These are phyloP conservation scores for Melopsittacus undulatus DNA, from an alignment of 2,797 vertebrate species.

Conservation along the genomic window DNA sequence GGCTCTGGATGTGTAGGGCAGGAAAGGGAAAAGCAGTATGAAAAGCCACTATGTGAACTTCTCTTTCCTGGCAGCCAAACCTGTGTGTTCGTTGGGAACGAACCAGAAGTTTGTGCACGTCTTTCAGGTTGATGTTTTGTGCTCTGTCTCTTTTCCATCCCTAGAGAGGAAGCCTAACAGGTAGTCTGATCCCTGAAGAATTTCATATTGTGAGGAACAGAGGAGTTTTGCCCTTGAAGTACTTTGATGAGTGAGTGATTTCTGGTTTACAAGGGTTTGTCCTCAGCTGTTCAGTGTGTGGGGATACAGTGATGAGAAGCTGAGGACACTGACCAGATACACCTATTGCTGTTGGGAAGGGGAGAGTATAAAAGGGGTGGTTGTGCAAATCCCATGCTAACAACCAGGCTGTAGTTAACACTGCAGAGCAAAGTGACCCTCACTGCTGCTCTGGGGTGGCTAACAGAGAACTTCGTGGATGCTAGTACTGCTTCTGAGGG, in stretches of 20 bases:
- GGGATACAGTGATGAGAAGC: background rate
- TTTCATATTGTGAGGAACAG: conserved; percentile 87
- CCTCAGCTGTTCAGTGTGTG: background rate
- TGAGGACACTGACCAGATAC: background rate
- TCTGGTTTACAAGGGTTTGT: background rate
- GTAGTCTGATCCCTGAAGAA: conserved; percentile 86
- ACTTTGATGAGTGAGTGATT: conserved; percentile 87
- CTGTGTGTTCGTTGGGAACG: background rate
- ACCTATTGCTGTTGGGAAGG: background rate
- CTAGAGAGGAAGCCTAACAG: conserved; percentile 69
- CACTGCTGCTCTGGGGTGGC: background rate
- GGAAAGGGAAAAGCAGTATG: background rate
- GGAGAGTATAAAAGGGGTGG: background rate
- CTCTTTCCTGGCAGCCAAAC: background rate
- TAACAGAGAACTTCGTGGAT: background rate
- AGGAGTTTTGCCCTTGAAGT: conserved; percentile 83
- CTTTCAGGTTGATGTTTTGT: background rate
- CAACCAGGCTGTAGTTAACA: background rate
- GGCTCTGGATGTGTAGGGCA: background rate
- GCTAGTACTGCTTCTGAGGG: background rate
- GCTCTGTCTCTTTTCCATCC: background rate
- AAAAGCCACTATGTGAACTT: background rate
- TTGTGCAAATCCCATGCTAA: background rate
- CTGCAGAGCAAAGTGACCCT: background rate
- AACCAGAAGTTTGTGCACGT: background rate